A percentile compares a stretch with the other conserved stretches of the same genome.
These are phyloP conservation scores for Eupristina koningsbergeri DNA, from an alignment of 1,140 invertebrate genomes.

Conservation along the genomic window DNA sequence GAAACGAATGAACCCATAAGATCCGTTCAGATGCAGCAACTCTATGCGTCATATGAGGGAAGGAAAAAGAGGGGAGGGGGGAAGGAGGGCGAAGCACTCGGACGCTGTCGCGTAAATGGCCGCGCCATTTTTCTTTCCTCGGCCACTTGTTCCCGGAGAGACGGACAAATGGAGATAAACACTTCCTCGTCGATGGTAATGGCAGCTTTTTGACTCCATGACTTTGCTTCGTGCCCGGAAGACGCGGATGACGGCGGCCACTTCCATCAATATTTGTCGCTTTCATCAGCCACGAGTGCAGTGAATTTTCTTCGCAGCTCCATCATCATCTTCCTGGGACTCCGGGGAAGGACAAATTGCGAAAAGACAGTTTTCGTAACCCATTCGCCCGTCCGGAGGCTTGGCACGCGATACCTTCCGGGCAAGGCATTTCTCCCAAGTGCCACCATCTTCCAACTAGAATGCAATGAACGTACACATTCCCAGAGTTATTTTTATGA, in stretches of 20 bases:
- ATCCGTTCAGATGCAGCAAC: background rate
- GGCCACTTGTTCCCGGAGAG: conserved; percentile 13
- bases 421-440: background rate
- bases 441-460: background rate
- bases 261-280: conserved; percentile 12
- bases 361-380: background rate
- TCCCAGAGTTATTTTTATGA: conserved; percentile 6
- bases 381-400: background rate
- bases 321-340: background rate
- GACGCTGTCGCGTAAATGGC: background rate
- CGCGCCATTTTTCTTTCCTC: background rate
- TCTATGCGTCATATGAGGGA: background rate
- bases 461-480: background rate
- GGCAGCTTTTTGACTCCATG: background rate
- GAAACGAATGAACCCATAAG: conserved; percentile 3
- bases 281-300: conserved; percentile 28
- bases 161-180: conserved; percentile 41
- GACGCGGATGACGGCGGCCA: background rate
- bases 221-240: background rate
- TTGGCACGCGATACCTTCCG: background rate
- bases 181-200: background rate
- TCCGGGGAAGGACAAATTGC: background rate
- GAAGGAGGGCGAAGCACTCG: background rate
- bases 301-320: background rate
- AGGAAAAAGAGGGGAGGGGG: no score